Evolutionary conservation across 1,140 invertebrate genomes (phyloP), one percentile per base, ranked within the genome.

Genomic region (Drosophila micromelanica): DNA sequence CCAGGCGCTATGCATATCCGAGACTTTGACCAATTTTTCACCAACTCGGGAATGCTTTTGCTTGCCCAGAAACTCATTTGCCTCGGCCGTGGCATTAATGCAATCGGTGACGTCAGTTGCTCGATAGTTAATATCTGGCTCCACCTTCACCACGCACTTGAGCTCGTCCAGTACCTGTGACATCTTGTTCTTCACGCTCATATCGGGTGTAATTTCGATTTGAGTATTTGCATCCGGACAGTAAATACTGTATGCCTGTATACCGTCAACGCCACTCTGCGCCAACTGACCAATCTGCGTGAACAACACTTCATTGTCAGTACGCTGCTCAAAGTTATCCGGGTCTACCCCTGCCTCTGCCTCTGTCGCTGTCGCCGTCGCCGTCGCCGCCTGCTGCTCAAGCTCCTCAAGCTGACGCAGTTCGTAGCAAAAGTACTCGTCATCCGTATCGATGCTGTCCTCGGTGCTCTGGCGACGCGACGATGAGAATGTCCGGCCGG

Each of bases 341-440:
- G 30, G 8, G n/a, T 15, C 49, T 11, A 5, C 0, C 7, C 13
- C 46, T 1, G 7, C 7, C 1, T 2, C 8, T 7, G 32, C 8
- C 32, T 35, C 8, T 0, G 5, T 32, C 30, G n/a, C 27, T 11
- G 35, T 27, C 20, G 13, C n/a, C 5, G 9, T 11, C 7, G 37
- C 51, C 4, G n/a, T n/a, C n/a, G n/a, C n/a, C n/a, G n/a, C 43
- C 70, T 96, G 95, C 70, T 95, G 93, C 92, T 98, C 97, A 85
- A 98, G 93, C 93, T 97, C 96, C 92, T 98, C 96, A 38, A 98
- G 91, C 92, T 98, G 97, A 48, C 96, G 93, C 55, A 98, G 85
- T 85, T 98, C 97, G 90, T 98, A 97, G 72, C 96, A 96, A 81
- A 97, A 98, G 96, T 97, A 98, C 93, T 98, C 97, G 87, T 98